These are phyloP conservation scores for Gobio gobio DNA, from an alignment of 2,113 vertebrate genomes.

Conservation along the genomic window DNA sequence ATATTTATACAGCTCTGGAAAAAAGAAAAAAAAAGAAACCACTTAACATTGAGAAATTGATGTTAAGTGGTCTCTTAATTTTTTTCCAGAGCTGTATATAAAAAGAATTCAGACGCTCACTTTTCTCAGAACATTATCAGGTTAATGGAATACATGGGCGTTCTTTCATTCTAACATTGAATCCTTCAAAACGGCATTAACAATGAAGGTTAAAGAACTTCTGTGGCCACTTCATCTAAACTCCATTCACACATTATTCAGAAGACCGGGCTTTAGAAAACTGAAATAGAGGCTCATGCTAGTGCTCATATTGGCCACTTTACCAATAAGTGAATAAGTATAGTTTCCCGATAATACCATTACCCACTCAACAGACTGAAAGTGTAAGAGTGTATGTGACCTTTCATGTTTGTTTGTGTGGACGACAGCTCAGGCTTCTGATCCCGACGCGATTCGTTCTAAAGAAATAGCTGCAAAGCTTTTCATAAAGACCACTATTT, in stretches of 20 bases:
- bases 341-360: background rate
- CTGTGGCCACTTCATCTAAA: background rate
- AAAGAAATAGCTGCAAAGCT: background rate
- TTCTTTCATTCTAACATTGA: background rate
- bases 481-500: background rate
- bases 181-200: background rate
- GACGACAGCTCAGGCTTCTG: background rate
- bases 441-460: background rate
- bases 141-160: background rate
- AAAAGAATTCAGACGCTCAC: background rate
- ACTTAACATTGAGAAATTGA: too few relatives aligned
- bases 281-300: background rate
- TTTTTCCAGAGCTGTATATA: too few relatives aligned
- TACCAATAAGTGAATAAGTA: constrained; percentile 22
- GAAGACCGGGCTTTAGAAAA: background rate
- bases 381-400: background rate
- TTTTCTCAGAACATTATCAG: background rate
- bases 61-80: too few relatives aligned
- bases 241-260: background rate
- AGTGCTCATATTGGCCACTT: background rate
- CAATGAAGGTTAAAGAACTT: background rate
- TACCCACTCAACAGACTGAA: background rate
- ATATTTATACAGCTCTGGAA: too few relatives aligned
- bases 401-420: constrained; percentile 24
- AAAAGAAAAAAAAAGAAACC: too few relatives aligned